Conservation (phyloP, 1,140 invertebrate genomes). For the Periplaneta americana region DNA sequence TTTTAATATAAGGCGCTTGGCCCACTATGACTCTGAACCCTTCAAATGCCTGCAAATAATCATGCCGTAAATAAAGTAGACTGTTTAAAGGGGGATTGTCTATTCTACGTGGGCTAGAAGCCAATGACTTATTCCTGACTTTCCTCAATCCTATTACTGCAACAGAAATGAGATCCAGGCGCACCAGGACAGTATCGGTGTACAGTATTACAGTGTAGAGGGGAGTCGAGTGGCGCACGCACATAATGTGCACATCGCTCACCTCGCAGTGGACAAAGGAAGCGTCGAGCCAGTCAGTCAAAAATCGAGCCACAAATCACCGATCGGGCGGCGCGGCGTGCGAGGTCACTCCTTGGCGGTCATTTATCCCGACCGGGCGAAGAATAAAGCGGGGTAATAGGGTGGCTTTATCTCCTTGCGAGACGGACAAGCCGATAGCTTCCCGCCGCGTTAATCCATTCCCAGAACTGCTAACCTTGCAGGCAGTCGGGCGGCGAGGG, state of each 20-base stretch:
- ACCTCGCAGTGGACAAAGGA: not conserved
- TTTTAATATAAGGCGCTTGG: no score
- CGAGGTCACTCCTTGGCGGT: not conserved
- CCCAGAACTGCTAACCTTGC: conserved; percentile 13
- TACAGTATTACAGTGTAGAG: no score
- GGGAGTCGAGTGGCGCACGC: not conserved
- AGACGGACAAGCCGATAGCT: not conserved
- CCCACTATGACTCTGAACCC: no score
- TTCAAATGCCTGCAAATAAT: no score
- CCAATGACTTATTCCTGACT: no score
- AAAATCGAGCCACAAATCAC: not conserved
- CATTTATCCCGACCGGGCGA: conserved; percentile 15
- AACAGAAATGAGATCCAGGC: no score
- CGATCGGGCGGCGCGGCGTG: not conserved
- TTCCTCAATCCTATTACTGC: no score
- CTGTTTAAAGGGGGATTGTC: no score
- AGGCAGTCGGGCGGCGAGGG: not conserved
- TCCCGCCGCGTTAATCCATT: conserved; percentile 15
- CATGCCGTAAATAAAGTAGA: no score
- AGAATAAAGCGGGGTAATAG: conserved; percentile 20
- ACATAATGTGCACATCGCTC: not conserved
- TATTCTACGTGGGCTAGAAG: no score
- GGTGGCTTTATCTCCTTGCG: conserved; percentile 18
- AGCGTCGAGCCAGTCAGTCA: not conserved
- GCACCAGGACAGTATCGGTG: no score